Evolutionary conservation across 2,797 vertebrate genomes (phyloP), one percentile per base, ranked within the genome.

Genomic region (Falco novaeseelandiae): DNA sequence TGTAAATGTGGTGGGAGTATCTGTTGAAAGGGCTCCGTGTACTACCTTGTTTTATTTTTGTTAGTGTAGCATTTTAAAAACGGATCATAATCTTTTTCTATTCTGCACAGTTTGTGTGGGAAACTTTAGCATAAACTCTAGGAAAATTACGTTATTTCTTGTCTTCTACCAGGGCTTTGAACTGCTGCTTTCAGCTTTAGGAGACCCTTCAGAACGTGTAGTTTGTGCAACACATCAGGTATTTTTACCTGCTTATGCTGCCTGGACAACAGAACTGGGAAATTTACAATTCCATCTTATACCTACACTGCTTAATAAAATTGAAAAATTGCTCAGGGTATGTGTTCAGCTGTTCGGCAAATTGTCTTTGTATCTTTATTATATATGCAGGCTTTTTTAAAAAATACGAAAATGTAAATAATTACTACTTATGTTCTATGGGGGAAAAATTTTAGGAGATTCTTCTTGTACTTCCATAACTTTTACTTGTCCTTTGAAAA

Each of bases 221-320:
- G 98, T 99, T 96, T 98, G 97, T 97, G 99, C 99, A 63, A 99
- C 99, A 59, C 99, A 99, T 97, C 99, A 99, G 97, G 99, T 99
- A 36, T 99, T 99, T 97, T 98, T 99, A 95, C 99, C 99, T 78
- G 99, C 99, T 65, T 99, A 99, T 5, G 99, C 99, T 96, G 99
- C 99, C 81, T 99, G 99, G 99, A 99, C 99, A 71, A 99, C 99
- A 87, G 99, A 99, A 97, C 97, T 99, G 92, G 99, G 99, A 88
- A 99, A 98, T 83, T 96, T 99, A 91, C 99, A 99, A 85, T 98
- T 98, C 84, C 98, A 99, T 95, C 99, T 99, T 83, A 99, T 99
- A 92, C 99, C 99, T 90, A 99, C 99, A 30, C 98, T 99, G 87
- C 98, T 99, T 93, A 98, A 96, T 92, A 99, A 99, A 95, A 99